These are phyloP conservation scores for Terebella lapidaria DNA, from an alignment of 2,888 invertebrate species.

Conservation along the genomic window DNA sequence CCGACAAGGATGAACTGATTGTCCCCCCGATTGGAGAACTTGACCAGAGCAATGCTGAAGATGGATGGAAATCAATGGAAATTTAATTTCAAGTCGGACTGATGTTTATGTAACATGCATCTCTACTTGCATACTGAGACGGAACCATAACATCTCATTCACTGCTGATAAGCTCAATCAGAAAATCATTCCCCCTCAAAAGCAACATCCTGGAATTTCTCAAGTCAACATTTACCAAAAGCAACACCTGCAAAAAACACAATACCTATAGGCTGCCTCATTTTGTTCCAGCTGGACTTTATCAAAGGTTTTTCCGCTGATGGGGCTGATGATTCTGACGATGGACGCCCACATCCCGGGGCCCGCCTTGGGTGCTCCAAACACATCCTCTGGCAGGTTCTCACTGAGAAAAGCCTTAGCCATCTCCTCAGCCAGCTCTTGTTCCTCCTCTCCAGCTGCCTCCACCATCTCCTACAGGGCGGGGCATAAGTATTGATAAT, in stretches of 20 bases:
- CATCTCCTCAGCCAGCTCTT: conserved; percentile 93
- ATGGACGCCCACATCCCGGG: conserved; percentile 90
- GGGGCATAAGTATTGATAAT: no score
- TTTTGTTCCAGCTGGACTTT: conserved; percentile 83
- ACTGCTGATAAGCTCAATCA: no score
- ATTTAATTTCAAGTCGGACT: background rate
- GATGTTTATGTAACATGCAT: no score
- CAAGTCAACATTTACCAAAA: no score
- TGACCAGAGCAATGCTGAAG: conserved; percentile 69
- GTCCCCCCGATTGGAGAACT: conserved; percentile 67
- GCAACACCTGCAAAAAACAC: no score
- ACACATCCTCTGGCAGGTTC: conserved; percentile 85
- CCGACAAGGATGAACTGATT: conserved; percentile 75
- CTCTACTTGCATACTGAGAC: no score
- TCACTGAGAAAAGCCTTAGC: conserved; percentile 94
- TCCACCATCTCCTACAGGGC: conserved; percentile 74
- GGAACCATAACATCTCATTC: no score
- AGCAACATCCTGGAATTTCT: no score
- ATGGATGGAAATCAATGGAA: background rate
- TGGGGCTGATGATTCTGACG: conserved; percentile 53
- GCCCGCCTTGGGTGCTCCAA: conserved; percentile 92
- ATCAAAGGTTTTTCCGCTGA: conserved; percentile 65
- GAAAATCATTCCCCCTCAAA: no score
- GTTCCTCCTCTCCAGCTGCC: conserved; percentile 92
- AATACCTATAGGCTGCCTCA: conserved; percentile 89